phyloP scores from a whole-genome alignment of 2,113 vertebrate species.

The Lophochroa leadbeateri region DNA sequence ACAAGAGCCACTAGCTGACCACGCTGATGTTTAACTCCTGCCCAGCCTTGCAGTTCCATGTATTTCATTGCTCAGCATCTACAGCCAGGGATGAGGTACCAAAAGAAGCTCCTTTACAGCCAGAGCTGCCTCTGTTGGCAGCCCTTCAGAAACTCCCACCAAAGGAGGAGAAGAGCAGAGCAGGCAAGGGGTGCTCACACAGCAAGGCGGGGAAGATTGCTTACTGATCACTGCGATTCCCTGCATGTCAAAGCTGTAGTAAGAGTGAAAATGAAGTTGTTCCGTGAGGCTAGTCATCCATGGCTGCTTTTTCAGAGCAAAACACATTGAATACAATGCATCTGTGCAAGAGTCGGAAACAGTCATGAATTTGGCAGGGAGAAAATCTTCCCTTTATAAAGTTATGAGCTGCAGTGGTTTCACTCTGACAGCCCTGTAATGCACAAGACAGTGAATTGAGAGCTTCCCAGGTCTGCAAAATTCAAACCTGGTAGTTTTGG shows the following conservation, averaged over 20 bases:
- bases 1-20: neutral
- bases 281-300: neutral
- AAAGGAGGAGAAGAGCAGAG: neutral
- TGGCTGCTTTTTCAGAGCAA: neutral
- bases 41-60: rapidly evolving
- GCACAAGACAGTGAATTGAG: neutral
- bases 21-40: neutral
- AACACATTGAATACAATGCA: neutral
- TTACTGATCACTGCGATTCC: neutral
- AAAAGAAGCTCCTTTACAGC: neutral
- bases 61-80: neutral
- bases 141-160: neutral
- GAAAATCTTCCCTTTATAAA: neutral
- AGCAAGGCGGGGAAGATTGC: neutral
- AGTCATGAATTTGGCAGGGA: neutral
- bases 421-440: neutral
- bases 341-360: neutral
- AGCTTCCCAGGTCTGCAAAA: neutral
- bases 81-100: neutral
- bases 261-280: neutral
- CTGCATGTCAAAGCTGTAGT: neutral
- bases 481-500: neutral
- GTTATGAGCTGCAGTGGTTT: neutral
- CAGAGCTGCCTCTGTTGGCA: neutral
- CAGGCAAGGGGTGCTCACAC: rapidly evolving